These are phyloP conservation scores for Sinohyriopsis cumingii DNA, from an alignment of 2,888 invertebrate species.

Conservation along the genomic window DNA sequence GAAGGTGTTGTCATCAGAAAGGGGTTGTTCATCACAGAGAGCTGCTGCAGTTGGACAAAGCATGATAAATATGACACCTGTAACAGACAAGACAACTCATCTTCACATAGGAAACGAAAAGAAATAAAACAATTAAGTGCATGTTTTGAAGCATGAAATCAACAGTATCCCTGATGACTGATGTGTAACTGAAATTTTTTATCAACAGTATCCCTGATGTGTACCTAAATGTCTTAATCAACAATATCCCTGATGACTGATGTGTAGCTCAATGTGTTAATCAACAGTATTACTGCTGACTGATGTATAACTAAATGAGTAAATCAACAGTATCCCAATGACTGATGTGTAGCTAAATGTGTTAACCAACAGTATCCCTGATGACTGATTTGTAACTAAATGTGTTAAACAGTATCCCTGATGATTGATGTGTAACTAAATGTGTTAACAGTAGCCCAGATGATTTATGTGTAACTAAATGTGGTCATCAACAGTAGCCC, in stretches of 20 bases:
- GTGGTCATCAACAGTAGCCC: not conserved
- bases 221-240: not conserved
- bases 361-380: not conserved
- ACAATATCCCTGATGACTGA: not conserved
- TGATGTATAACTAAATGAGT: too few species aligned
- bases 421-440: too few species aligned
- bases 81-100: constrained; percentile 20
- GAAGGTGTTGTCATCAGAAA: constrained; percentile 56
- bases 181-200: not conserved
- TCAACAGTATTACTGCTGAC: not conserved
- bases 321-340: not conserved
- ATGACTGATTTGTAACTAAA: not conserved
- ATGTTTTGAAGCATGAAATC: not conserved
- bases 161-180: not conserved
- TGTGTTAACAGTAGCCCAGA: not conserved
- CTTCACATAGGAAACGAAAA: not conserved
- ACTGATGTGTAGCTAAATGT: not conserved
- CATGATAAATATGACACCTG: constrained; percentile 88
- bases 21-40: constrained; percentile 90
- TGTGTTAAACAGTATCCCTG: not conserved
- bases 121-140: too few species aligned
- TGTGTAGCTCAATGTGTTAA: not conserved
- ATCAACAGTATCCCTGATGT: not conserved
- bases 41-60: constrained; percentile 83
- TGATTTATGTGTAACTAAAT: not conserved